Evolutionary conservation across 2,888 invertebrate genomes (phyloP), one percentile per base, ranked within the genome.

Genomic region (Leptogaster cylindrica): DNA sequence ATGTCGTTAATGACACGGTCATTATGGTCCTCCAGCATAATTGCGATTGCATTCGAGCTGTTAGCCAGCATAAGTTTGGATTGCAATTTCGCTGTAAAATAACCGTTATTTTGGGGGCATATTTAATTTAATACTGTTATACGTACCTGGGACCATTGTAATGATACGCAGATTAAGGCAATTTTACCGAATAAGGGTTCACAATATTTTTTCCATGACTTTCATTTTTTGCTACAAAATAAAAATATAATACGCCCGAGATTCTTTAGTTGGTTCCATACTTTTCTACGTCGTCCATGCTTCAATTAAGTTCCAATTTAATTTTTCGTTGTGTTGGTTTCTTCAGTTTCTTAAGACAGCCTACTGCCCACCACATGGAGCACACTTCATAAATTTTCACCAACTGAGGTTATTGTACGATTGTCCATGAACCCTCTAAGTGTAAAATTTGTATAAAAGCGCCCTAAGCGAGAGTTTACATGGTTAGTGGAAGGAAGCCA

Each of bases 111-210:
- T 33, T 18, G 33, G 16, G n/a, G 28, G 18, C 16, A 3, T 28
- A 2, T 51, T 33, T 55, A 55, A 16, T 55, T 55, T 55, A 55
- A 14, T 18, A 55, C 36, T 55, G 31, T 55, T 55, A 36, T 55
- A 55, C 36, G 36, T 33, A 55, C 33, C 18, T 55, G 55, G 55
- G 36, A 55, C 55, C 55, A 55, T 55, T 55, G 8, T 36, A 36
- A 50, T 12, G 12, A 27, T 14, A 16, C 12, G 14, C 27, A 50
- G 27, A 50, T 28, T 50, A 50, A 28, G 28, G 50, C 50, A 18
- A 18, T 7, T 14, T 25, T 50, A 46, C 25, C 25, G 46, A 46
- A 2, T 46, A 46, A 5, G 20, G 5, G 25, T 46, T 46, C 5
- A 25, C n/a, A 10, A 20, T n/a, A 46, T 20, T 46, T 20, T 46